These are phyloP conservation scores for Aphelenchoides avenae DNA, from an alignment of 1,140 invertebrate species.

Conservation along the genomic window DNA sequence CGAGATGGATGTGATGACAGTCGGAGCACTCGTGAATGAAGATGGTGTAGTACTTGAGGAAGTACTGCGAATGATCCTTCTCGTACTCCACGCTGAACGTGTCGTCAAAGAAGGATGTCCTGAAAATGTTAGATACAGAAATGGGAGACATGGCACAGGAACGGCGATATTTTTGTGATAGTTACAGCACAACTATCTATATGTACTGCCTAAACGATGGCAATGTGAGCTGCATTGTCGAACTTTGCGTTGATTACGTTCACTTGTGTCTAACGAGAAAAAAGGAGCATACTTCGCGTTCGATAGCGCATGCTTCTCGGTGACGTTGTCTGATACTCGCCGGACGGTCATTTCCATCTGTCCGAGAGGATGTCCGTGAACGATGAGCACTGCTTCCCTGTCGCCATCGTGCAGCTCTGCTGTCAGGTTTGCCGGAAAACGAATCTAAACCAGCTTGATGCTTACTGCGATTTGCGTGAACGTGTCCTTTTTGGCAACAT, in stretches of 20 bases:
- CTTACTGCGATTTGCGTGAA: background rate
- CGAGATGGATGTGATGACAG: constrained; percentile 10
- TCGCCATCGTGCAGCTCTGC: constrained; percentile 1
- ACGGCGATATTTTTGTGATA: too few relatives aligned
- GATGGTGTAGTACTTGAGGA: constrained; percentile 41
- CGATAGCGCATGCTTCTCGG: constrained; percentile 21
- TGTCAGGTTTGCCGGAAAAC: constrained; percentile 25
- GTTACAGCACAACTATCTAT: too few relatives aligned
- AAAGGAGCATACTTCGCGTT: too few relatives aligned
- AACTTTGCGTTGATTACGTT: constrained; percentile 19
- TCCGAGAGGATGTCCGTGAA: constrained; percentile 42
- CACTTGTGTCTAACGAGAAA: too few relatives aligned
- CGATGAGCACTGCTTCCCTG: constrained; percentile 22
- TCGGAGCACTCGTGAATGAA: constrained; percentile 32
- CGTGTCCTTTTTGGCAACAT: background rate
- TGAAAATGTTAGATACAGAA: constrained; percentile 21
- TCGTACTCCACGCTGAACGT: constrained; percentile 34
- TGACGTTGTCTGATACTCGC: constrained; percentile 29
- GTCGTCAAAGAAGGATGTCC: constrained; percentile 30
- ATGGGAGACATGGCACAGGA: too few relatives aligned
- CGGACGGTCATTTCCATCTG: constrained; percentile 21
- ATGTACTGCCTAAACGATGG: too few relatives aligned
- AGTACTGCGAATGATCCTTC: constrained; percentile 38
- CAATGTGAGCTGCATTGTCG: constrained; percentile 2
- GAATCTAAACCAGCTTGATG: constrained; percentile 18